Base-by-base conservation (phyloP, 2,888 invertebrate species). In the Rhagium mordax region DNA sequence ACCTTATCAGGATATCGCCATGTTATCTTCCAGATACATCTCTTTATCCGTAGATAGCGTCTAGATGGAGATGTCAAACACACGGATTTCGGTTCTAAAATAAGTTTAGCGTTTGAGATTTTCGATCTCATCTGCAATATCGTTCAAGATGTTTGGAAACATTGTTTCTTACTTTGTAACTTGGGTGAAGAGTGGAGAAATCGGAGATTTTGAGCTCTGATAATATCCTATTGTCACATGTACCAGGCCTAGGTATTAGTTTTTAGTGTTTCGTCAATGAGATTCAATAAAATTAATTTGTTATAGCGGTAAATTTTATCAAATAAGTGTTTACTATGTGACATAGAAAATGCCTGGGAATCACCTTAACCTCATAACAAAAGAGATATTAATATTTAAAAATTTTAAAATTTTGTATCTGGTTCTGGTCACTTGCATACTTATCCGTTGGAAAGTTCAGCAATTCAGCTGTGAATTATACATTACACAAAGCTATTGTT, bases 1-100 rank as follows among this genome's bases (percentile, higher is more conserved):
- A 60, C 77, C 83, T 86, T 86, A 86, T 86, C 86, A 83, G 76
- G 71, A 76, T 81, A 84, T 85, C 81, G 69, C 70, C 68, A 71
- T 75, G 78, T 84, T 86, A 86, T 86, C 86, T 81, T 55, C 41
- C 77, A 85, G 87, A 87, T 87, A 81, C 81, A 87, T 87, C 87
- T 87, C 84, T 87, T 87, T 87, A 85, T 85, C 84, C 83, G 76
- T 72, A 83, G 85, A 85, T 85, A 86, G 79, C 77, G 81, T 75
- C 78, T 80, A 83, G 84, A 87, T 87, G 84, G 84, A 87, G 87
- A 87, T 85, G 87, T 87, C 87, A 87, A 86, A 87, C 84, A 83
- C 87, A 87, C 78, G 78, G 78, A 80, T 77, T 79, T 75, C 65
- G 68, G 74, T 74, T 74, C 72, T 62, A 49, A 60, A 65, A 69